These are phyloP conservation scores for Columba janthina DNA, from an alignment of 2,113 vertebrate genomes.

Conservation along the genomic window DNA sequence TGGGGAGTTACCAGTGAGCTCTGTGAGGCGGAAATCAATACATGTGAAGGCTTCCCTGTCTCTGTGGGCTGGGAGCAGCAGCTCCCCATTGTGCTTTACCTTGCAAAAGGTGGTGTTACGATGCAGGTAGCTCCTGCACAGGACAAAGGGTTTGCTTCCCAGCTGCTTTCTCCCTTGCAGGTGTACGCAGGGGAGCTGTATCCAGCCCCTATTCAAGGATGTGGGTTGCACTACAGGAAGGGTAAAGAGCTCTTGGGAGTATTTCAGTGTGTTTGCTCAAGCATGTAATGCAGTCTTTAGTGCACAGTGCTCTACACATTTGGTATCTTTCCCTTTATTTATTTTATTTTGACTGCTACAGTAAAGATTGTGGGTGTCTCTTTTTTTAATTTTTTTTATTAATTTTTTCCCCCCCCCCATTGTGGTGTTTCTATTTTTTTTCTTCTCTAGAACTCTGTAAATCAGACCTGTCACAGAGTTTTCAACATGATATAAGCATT, in stretches of 20 bases:
- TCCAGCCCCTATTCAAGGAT: background rate
- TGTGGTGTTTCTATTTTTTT: background rate
- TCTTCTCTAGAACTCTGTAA: background rate
- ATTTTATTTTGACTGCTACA: background rate
- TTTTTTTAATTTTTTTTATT: too few species aligned
- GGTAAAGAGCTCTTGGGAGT: background rate
- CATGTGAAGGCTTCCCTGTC: background rate
- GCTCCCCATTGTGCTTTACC: background rate
- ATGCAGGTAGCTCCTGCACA: accelerated
- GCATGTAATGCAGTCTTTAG: background rate
- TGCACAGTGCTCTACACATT: background rate
- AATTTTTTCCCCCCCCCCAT: background rate
- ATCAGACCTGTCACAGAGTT: background rate
- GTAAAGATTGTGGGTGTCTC: background rate
- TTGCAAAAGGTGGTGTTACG: background rate
- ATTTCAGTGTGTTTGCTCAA: background rate
- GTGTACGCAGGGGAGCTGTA: accelerated
- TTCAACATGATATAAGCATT: background rate
- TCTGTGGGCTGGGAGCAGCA: background rate
- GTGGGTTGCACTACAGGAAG: background rate
- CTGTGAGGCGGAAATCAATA: background rate
- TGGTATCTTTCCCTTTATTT: background rate
- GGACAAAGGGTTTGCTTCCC: background rate
- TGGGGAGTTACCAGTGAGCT: background rate
- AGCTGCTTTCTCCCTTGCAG: background rate